Conservation (phyloP, 1,140 invertebrate species). For the Tenebrio molitor region DNA sequence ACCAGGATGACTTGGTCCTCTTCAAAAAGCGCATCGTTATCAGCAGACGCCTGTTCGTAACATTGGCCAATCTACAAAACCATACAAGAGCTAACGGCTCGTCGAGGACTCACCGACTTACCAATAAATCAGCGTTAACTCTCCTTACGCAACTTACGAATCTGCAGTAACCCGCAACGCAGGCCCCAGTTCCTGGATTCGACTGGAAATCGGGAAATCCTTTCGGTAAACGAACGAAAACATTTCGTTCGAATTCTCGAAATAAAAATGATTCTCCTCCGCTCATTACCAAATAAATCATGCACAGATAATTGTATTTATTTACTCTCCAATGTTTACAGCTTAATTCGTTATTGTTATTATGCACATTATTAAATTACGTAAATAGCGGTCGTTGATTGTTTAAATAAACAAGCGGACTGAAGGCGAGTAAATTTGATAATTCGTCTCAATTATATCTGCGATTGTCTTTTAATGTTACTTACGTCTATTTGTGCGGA, state of each 20-base stretch:
- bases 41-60: constrained; percentile 67
- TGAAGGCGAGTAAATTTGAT: constrained; percentile 33
- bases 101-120: constrained; percentile 57
- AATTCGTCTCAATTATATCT: constrained; percentile 5
- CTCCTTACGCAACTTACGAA: constrained; percentile 71
- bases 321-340: constrained; percentile 36
- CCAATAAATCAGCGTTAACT: constrained; percentile 70
- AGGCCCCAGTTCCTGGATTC: constrained; percentile 51
- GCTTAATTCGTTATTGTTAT: constrained; percentile 33
- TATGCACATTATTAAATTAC: constrained; percentile 38
- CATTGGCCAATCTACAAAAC: constrained; percentile 68
- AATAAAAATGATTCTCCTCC: constrained; percentile 4
- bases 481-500: constrained; percentile 50
- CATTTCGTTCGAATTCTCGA: not conserved
- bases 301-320: constrained; percentile 21
- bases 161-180: constrained; percentile 71
- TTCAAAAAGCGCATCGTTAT: constrained; percentile 68
- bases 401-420: constrained; percentile 32
- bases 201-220: constrained; percentile 11
- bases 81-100: not conserved
- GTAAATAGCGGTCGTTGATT: constrained; percentile 40
- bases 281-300: constrained; percentile 20
- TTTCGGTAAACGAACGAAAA: not conserved
- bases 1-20: constrained; percentile 69
- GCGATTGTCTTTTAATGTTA: constrained; percentile 10